These are phyloP conservation scores for Lycaena phlaeas DNA, from an alignment of 2,888 invertebrate species.

Conservation along the genomic window DNA sequence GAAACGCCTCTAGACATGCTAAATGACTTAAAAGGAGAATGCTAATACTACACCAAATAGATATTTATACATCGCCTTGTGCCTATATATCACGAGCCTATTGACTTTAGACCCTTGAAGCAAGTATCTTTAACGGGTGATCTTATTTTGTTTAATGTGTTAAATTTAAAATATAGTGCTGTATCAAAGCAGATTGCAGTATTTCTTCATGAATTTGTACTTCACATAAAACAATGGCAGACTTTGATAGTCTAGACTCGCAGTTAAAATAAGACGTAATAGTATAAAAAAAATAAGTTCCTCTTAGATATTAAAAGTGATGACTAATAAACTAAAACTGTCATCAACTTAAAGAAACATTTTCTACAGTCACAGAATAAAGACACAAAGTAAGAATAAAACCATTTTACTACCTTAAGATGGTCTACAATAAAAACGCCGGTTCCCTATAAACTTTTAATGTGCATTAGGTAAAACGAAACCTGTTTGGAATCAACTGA, in stretches of 20 bases:
- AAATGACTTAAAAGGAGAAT: slow-evolving; percentile 23
- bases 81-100: background rate
- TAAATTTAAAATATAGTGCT: too few species aligned
- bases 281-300: background rate
- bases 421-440: slow-evolving; percentile 7
- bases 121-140: too few species aligned
- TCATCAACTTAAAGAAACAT: background rate
- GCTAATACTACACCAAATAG: slow-evolving; percentile 20
- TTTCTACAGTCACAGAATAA: background rate
- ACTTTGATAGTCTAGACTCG: too few species aligned
- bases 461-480: slow-evolving; percentile 29
- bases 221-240: too few species aligned
- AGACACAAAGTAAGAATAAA: background rate
- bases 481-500: slow-evolving; percentile 27
- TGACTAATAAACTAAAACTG: background rate
- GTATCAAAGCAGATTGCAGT: too few species aligned
- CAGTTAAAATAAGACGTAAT: too few species aligned
- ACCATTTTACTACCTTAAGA: background rate
- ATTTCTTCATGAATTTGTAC: too few species aligned
- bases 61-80: slow-evolving; percentile 7
- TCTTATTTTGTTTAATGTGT: too few species aligned
- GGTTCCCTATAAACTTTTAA: slow-evolving; percentile 25
- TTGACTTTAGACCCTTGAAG: background rate
- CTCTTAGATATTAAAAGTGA: background rate
- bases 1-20: slow-evolving; percentile 19